A percentile compares a stretch with the other conserved stretches of the same genome.
Conservation (phyloP, 1,140 invertebrate genomes). For the Zaprionus taronus region DNA sequence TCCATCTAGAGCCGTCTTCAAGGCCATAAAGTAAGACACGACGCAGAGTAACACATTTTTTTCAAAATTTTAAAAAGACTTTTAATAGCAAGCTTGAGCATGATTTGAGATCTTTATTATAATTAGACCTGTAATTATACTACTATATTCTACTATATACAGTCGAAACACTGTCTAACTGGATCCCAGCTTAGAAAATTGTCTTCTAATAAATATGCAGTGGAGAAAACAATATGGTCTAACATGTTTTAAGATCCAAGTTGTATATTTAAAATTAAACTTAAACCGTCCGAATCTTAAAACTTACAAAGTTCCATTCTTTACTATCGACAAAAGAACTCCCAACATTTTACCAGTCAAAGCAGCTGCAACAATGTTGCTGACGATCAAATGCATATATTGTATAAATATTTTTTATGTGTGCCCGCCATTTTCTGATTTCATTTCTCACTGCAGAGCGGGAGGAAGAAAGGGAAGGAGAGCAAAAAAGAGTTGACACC, state of each 20-base stretch:
- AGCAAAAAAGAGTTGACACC: constrained; percentile 17
- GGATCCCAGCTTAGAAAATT: too few relatives aligned
- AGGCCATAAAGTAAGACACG: constrained; percentile 24
- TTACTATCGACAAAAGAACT: neutral
- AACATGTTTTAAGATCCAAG: too few relatives aligned
- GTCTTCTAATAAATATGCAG: too few relatives aligned
- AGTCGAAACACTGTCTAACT: too few relatives aligned
- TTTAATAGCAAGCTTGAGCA: too few relatives aligned
- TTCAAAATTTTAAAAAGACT: too few relatives aligned
- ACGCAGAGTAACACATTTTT: neutral
- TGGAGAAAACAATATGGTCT: too few relatives aligned
- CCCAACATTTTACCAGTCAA: neutral
- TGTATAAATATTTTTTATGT: neutral
- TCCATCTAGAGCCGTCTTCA: neutral
- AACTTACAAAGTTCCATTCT: neutral
- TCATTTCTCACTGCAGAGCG: neutral
- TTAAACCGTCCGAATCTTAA: neutral
- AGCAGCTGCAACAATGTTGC: neutral
- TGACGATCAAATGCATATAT: neutral
- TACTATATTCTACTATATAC: too few relatives aligned
- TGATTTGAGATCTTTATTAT: too few relatives aligned
- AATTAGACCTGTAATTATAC: too few relatives aligned
- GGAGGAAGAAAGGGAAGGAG: neutral
- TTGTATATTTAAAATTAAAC: neutral
- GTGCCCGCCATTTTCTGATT: neutral